Evolutionary conservation across 1,140 invertebrate genomes (phyloP).

Genomic region (Pentalonia nigronervosa): DNA sequence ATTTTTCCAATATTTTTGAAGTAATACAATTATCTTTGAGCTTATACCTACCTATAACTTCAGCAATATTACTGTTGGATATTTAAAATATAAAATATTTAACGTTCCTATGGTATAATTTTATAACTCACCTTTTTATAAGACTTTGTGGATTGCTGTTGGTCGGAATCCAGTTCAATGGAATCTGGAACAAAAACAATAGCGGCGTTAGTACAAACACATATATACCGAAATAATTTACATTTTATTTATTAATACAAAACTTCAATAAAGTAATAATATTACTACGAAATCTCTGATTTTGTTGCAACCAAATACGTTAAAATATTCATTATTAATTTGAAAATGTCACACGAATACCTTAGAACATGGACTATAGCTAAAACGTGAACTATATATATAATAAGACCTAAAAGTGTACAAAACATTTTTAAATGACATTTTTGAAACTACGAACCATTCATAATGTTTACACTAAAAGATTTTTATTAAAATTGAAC

Average conservation of each 20-base stretch:
- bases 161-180: neutral
- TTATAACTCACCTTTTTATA: constrained; percentile 13
- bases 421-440: neutral
- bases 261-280: neutral
- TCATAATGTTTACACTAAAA: neutral
- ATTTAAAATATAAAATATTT: neutral
- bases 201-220: neutral
- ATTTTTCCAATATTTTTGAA: neutral
- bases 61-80: too few relatives aligned
- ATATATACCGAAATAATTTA: neutral
- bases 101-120: neutral
- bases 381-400: neutral
- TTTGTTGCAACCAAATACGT: neutral
- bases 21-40: neutral
- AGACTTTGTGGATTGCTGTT: neutral
- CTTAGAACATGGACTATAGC: neutral
- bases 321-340: neutral
- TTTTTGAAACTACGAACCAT: neutral
- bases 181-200: neutral
- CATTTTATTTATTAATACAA: neutral
- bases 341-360: neutral
- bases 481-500: neutral
- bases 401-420: neutral
- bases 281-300: neutral
- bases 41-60: too few relatives aligned